Evolutionary conservation across 2,113 vertebrate genomes (phyloP).

Genomic region (Leucopternis melanops): DNA sequence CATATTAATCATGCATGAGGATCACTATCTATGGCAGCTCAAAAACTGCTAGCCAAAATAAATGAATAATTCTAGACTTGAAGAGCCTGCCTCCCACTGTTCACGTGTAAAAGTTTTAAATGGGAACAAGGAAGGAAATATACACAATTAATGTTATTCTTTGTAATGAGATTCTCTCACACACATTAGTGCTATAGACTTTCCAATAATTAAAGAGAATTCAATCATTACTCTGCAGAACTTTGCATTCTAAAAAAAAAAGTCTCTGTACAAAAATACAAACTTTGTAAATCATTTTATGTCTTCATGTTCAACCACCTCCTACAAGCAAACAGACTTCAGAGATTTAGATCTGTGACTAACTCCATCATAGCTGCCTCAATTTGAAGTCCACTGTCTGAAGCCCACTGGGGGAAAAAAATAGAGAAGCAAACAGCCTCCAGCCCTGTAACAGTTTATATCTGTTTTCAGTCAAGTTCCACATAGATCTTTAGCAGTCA

Average conservation of each 20-base stretch:
- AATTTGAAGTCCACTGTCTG: neutral
- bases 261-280: neutral
- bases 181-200: neutral
- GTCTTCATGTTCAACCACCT: neutral
- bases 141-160: neutral
- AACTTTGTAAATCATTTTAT: neutral
- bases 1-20: neutral
- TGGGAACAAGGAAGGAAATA: neutral
- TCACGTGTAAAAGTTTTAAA: neutral
- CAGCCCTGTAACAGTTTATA: neutral
- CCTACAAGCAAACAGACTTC: neutral
- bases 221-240: neutral
- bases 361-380: neutral
- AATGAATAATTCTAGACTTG: neutral
- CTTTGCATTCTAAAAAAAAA: neutral
- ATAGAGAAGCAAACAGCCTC: neutral
- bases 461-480: neutral
- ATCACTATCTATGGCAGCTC: neutral
- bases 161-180: neutral
- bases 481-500: neutral
- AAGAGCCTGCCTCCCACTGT: neutral
- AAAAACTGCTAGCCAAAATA: neutral
- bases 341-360: neutral
- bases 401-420: neutral
- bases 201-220: neutral